Evolutionary conservation across 2,113 vertebrate species (phyloP).

Genomic region (Campylorhamphus procurvoides): DNA sequence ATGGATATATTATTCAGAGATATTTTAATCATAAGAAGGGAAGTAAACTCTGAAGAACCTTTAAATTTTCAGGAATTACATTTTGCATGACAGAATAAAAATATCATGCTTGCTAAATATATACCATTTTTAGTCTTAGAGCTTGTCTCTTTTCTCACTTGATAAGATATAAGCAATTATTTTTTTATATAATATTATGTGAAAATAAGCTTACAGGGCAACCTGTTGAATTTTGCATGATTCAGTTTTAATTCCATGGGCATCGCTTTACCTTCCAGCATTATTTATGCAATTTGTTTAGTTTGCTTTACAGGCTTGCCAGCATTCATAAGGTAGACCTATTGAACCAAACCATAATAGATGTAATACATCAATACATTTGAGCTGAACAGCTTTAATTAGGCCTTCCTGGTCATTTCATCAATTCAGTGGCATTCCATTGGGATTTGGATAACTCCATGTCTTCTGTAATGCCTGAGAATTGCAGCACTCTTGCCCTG

Average conservation of each 20-base stretch:
- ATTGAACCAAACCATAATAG: conserved; percentile 95
- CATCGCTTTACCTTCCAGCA: conserved; percentile 70
- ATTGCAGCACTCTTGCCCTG: conserved; percentile 73
- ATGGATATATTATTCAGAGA: neutral
- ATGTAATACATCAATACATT: conserved; percentile 99
- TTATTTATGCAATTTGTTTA: conserved; percentile 96
- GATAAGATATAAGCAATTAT: conserved; percentile 12
- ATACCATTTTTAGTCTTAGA: neutral
- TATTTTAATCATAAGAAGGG: neutral
- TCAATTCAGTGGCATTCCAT: conserved; percentile 85
- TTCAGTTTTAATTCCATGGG: conserved; percentile 55
- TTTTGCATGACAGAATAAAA: neutral
- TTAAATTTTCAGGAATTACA: neutral
- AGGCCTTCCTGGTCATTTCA: conserved; percentile 96
- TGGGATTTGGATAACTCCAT: conserved; percentile 85
- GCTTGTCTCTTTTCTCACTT: neutral
- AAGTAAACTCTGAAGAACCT: neutral
- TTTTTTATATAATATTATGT: conserved; percentile 38
- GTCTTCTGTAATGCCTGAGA: conserved; percentile 86
- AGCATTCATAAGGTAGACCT: conserved; percentile 86
- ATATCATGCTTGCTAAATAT: neutral
- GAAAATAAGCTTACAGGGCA: conserved; percentile 66
- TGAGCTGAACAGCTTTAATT: conserved; percentile 99
- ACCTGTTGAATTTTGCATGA: conserved; percentile 66
- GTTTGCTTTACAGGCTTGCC: conserved; percentile 87